Evolutionary conservation across 1,140 invertebrate genomes (phyloP).

Genomic region (Aphaenogaster ashmeadi): DNA sequence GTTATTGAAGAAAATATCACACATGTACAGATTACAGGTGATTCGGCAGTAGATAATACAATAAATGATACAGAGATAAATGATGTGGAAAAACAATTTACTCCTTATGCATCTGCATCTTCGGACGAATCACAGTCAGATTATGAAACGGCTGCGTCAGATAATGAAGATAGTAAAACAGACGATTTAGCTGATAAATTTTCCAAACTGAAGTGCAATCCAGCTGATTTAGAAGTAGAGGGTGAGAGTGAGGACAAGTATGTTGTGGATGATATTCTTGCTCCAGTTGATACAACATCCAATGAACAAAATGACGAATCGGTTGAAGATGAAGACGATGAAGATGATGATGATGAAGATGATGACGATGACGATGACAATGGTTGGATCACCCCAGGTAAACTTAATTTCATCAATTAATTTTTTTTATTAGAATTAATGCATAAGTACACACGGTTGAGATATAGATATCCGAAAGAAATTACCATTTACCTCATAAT

Average conservation of each 20-base stretch:
- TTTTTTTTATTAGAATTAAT: conserved; percentile 16
- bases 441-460: background rate
- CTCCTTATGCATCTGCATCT: conserved; percentile 28
- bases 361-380: conserved; percentile 89
- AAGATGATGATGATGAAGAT: conserved; percentile 90
- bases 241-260: conserved; percentile 73
- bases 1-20: background rate
- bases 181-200: conserved; percentile 83
- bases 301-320: conserved; percentile 89
- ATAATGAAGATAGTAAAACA: conserved; percentile 65
- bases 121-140: conserved; percentile 76
- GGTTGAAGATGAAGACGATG: conserved; percentile 86
- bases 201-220: conserved; percentile 81
- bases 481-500: too few relatives aligned
- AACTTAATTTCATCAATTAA: conserved; percentile 10
- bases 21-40: background rate
- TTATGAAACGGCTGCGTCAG: conserved; percentile 76
- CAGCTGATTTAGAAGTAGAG: conserved; percentile 79
- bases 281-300: conserved; percentile 70
- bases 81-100: conserved; percentile 65
- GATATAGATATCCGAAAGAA: background rate
- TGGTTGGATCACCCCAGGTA: conserved; percentile 96
- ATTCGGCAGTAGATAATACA: conserved; percentile 9
- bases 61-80: conserved; percentile 51
- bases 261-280: conserved; percentile 83